Evolutionary conservation across 2,113 vertebrate genomes (phyloP), one percentile per base, ranked within the genome.

Genomic region (Camelus dromedarius): DNA sequence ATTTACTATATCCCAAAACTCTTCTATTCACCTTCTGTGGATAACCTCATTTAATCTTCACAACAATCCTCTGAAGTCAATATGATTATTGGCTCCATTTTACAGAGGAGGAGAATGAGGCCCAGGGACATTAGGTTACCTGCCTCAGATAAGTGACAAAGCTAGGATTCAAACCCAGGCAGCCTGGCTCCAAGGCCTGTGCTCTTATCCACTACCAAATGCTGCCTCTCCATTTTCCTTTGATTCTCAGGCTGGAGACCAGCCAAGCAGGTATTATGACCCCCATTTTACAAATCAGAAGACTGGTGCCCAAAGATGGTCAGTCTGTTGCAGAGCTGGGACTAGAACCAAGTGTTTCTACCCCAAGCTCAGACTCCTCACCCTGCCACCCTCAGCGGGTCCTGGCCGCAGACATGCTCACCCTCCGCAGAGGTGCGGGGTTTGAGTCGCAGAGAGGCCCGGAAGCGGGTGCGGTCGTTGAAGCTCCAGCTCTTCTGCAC

Each of bases 401-500:
- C 30, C n/a, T 28, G 28, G 19, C 52, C 81, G 48, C 64, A 48
- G 54, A 3, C 26, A 50, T 38, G 56, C 96, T 98, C 97, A 99
- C 99, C 99, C 69, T 99, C 99, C 0, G 97, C 97, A 0, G 99
- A 98, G 1, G 96, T 98, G 0, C 99, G 99, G 0, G 99, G 98
- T 69, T 99, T 99, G 88, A 99, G 99, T 93, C 99, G 98, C 38
- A 99, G 98, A 3, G 99, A 99, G 0, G 99, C 99, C 7, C 99
- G 99, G 97, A 99, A 99, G 0, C 99, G 99, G 0, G 99, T 99
- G 83, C 99, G 99, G 98, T 99, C 99, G 0, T 99, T 99, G 97
- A 99, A 99, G 97, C 99, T 99, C 99, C 99, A 99, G 97, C 99
- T 99, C 97, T 99, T 99, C 98, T 99, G 99, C 94, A 99, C 99